These are phyloP conservation scores for Anguilla obscura DNA, from an alignment of 2,797 vertebrate genomes.

Conservation along the genomic window DNA sequence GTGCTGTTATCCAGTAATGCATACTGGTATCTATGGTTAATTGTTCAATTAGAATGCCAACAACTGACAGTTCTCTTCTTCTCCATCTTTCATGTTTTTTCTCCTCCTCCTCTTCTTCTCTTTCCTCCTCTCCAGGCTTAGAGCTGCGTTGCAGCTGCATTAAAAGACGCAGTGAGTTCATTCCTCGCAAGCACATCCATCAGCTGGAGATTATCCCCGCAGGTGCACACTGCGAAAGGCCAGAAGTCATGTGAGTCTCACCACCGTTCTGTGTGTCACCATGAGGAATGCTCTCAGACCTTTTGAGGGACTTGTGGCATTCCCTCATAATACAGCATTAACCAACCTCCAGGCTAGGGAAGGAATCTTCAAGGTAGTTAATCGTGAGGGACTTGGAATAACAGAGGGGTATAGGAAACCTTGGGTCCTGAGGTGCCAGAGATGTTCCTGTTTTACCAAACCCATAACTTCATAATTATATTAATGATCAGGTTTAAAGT, in stretches of 20 bases:
- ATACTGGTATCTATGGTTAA: background rate
- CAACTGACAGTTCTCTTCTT: background rate
- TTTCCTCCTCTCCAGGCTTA: background rate
- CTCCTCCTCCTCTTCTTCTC: background rate
- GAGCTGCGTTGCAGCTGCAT: background rate
- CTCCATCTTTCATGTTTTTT: background rate
- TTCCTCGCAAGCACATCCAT: background rate
- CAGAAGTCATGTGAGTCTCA: slow-evolving; percentile 13
- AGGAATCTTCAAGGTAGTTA: no score
- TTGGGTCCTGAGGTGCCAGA: no score
- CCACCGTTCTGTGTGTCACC: background rate
- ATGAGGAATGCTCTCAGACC: background rate
- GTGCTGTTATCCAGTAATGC: background rate
- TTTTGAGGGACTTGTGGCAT: background rate
- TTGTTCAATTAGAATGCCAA: background rate
- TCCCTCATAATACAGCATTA: background rate
- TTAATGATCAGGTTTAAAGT: no score
- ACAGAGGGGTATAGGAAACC: no score
- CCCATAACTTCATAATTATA: no score
- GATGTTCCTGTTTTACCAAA: no score
- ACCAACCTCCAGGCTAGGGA: background rate
- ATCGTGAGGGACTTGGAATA: no score
- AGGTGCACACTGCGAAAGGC: background rate
- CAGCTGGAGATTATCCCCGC: background rate
- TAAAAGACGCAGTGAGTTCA: background rate